Conservation (phyloP, 2,113 vertebrate genomes). For the Nothoprocta perdicaria region DNA sequence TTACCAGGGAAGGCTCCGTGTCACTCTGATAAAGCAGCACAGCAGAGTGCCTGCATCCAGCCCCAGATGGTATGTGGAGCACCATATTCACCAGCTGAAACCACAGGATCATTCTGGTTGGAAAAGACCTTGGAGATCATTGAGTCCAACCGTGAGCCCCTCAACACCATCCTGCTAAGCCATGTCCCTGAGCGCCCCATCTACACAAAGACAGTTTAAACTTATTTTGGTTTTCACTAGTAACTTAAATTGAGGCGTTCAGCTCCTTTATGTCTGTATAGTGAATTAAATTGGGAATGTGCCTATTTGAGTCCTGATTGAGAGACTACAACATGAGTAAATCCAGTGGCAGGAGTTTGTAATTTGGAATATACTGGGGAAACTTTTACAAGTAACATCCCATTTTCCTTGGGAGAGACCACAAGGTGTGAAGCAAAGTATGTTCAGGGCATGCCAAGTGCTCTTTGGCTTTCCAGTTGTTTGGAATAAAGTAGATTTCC, state of each 20-base stretch:
- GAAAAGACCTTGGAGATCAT: no score
- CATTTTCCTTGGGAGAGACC: not conserved
- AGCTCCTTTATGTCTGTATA: not conserved
- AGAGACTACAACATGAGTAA: not conserved
- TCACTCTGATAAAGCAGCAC: not conserved
- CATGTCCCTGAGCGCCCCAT: no score
- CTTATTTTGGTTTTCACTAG: not conserved
- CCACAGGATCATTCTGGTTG: no score
- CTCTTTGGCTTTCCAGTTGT: not conserved
- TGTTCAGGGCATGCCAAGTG: not conserved
- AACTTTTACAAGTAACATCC: not conserved
- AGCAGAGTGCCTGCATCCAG: not conserved
- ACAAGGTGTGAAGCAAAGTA: rapidly evolving
- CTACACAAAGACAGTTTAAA: not conserved
- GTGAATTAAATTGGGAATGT: not conserved
- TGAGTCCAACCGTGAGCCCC: no score
- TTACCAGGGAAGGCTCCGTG: not conserved
- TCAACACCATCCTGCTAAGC: no score
- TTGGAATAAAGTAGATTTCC: not conserved
- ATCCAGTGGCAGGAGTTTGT: not conserved
- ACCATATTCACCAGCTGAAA: not conserved
- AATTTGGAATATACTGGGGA: not conserved
- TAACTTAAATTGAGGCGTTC: not conserved
- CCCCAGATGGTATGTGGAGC: not conserved
- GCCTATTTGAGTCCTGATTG: not conserved